A percentile compares a stretch with the other conserved stretches of the same genome.
phyloP scores from a whole-genome alignment of 1,140 invertebrate species.

The Drosophila ananassae region DNA sequence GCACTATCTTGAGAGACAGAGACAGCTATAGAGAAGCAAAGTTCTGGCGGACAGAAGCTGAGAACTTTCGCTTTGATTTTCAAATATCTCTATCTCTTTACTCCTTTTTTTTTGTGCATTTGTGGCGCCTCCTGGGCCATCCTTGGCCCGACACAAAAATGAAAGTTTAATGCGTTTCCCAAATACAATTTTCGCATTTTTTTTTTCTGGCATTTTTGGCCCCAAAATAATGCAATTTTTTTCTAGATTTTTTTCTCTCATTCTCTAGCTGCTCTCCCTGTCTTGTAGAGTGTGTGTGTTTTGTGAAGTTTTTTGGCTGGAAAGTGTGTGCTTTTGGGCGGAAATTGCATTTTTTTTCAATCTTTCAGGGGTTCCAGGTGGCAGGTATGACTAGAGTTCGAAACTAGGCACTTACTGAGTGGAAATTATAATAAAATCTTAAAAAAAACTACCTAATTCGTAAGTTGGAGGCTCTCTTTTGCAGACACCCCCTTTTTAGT shows the following conservation, averaged over 20 bases:
- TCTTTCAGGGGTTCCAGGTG: neutral
- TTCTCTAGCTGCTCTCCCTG: conserved; percentile 25
- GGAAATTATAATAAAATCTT: no score
- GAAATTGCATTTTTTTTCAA: conserved; percentile 78
- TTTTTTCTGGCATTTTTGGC: conserved; percentile 20
- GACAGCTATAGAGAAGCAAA: conserved; percentile 13
- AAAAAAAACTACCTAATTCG: no score
- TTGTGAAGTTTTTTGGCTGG: conserved; percentile 56
- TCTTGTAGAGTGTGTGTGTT: no score
- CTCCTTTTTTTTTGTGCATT: conserved; percentile 29
- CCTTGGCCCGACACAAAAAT: conserved; percentile 80
- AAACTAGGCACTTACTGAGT: no score
- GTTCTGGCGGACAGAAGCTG: conserved; percentile 63
- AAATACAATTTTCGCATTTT: conserved; percentile 81
- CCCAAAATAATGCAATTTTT: conserved; percentile 13
- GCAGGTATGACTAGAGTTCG: no score
- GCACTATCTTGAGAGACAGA: neutral
- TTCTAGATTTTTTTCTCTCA: conserved; percentile 47
- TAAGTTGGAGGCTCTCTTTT: neutral
- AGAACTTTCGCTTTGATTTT: conserved; percentile 83
- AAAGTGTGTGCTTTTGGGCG: conserved; percentile 83
- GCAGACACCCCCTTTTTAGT: conserved; percentile 14
- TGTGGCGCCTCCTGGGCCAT: conserved; percentile 47
- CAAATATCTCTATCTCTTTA: conserved; percentile 47
- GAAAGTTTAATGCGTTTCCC: conserved; percentile 83